Evolutionary conservation across 2,888 invertebrate species (phyloP), one percentile per base, ranked within the genome.

Genomic region (Biston betularia): DNA sequence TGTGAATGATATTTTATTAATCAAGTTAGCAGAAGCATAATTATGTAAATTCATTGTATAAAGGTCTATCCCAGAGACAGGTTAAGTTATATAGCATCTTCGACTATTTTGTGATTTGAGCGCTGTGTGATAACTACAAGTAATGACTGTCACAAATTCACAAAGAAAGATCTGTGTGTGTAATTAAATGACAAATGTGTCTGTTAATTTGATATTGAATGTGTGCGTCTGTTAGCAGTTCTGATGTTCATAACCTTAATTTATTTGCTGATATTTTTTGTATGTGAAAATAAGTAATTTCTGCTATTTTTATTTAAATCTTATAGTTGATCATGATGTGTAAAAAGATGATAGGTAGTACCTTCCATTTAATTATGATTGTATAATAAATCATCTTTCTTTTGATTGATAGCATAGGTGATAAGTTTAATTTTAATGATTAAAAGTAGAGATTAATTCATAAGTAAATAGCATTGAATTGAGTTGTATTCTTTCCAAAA

Each of bases 331-430:
- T 83, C 78, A 84, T 49, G 60, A 82, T 83, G 50, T 87, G 87
- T 89, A 84, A 84, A 86, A 83, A 84, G 84, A 83, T 85, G 79
- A 76, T 87, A 87, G 85, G 81, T 81, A 70, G 70, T 77, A 85
- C 86, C 89, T 88, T 87, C 85, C 87, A 88, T 86, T n/a, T n/a
- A n/a, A n/a, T n/a, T 83, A 86, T 86, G 82, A 86, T 85, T 90
- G 90, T 91, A 88, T 86, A 86, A 79, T 85, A 89, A 88, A 87
- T 86, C 81, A 81, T 76, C 83, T 80, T 84, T 87, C 84, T 78
- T 87, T 83, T 81, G 83, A 79, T 81, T 85, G 80, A 85, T 87
- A 86, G 81, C 81, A 85, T 85, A 84, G 80, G 73, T 79, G 76
- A 76, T 87, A 90, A 89, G 88, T 83, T 76, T 80, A 82, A 78